Base-by-base conservation (phyloP, 2,888 invertebrate species). In the Melanostoma scalare region DNA sequence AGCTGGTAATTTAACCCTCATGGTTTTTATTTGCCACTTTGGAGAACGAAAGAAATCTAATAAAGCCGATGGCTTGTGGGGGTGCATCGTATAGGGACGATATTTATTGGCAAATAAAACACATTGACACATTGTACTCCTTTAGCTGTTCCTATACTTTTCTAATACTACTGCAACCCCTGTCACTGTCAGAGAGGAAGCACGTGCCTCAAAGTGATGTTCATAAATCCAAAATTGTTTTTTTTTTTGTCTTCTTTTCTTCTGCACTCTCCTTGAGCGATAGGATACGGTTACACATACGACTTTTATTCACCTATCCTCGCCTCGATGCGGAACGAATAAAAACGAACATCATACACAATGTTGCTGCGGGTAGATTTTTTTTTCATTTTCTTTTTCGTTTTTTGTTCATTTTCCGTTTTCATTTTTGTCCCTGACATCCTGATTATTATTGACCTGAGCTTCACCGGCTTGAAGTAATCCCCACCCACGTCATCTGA, bases 131-230 rank as follows among this genome's bases (percentile, higher is more conserved):
- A 78, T 84, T 84, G 84, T 84, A 77, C 63, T 63, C 67, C 56
- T 44, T 76, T 72, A 36, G 60, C 53, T 61, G 31, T 68, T 33
- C 36, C 48, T 71, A 65, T 40, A 52, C 58, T 52, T 6, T 50
- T 9, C 35, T 10, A 42, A 4, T n/a, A n/a, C 6, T 33, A 35
- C n/a, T 58, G 67, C 58, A 60, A 76, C 63, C 68, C 61, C 40
- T 63, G 68, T 78, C 78, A 74, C 71, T 78, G 78, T 75, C 78
- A 63, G 61, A 63, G 30, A 75, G 74, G 71, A 84, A 84, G 71
- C 84, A 84, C 84, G 84, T 84, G 84, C 74, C 78, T 84, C 67
- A 84, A 84, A 84, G 84, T 84, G 84, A 78, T 74, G 84, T 84
- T 84, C 84, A 84, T 84, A 84, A 84, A 78, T 78, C 84, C 78